Evolutionary conservation across 2,888 invertebrate genomes (phyloP).

Genomic region (Tenthredo scrophulariae): DNA sequence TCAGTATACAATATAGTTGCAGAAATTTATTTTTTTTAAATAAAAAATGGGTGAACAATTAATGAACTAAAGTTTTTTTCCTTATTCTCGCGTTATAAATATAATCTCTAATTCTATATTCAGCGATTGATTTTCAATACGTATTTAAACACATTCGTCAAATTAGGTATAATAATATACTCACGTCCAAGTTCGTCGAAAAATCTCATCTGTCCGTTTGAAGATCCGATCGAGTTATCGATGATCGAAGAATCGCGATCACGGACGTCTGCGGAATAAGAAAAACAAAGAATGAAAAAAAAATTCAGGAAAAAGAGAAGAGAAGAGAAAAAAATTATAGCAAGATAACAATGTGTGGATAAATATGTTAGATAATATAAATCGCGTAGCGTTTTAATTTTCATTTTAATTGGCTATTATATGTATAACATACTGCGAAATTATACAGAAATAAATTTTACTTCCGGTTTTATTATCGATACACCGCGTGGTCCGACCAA

Average conservation of each 20-base stretch:
- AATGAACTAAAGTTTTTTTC: not conserved
- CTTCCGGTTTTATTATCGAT: not conserved
- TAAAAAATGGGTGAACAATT: no score
- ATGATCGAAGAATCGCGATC: slow-evolving; percentile 58
- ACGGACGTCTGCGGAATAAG: slow-evolving; percentile 56
- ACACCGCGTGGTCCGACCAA: not conserved
- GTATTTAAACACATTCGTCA: not conserved
- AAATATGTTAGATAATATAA: not conserved
- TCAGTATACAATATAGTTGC: not conserved
- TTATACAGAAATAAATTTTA: not conserved
- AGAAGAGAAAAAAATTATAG: not conserved
- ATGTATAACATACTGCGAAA: no score
- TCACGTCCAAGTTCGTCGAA: slow-evolving; percentile 76
- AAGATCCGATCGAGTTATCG: slow-evolving; percentile 64
- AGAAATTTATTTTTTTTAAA: no score
- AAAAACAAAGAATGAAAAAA: not conserved
- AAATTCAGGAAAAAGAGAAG: no score
- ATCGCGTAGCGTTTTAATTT: not conserved
- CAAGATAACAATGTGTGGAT: no score
- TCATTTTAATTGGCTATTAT: not conserved
- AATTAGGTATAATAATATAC: slow-evolving; percentile 51
- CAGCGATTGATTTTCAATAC: not conserved
- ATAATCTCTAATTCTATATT: not conserved
- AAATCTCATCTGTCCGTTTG: slow-evolving; percentile 68
- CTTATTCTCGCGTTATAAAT: no score